Base-by-base conservation (phyloP, 2,797 vertebrate genomes). In the Onychomys leucogaster region DNA sequence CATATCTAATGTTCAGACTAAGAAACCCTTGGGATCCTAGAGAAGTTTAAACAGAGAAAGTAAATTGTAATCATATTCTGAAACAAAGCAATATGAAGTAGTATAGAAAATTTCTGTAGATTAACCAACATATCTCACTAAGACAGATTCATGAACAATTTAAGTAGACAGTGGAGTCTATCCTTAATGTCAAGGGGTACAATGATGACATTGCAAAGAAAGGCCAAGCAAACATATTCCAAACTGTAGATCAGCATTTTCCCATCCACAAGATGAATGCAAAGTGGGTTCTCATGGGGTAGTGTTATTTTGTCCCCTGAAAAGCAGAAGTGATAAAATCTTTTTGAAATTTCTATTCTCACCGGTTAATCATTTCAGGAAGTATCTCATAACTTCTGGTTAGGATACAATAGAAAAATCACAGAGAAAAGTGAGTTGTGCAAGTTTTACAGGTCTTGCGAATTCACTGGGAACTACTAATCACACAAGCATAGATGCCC, bases 361-460 rank as follows among this genome's bases (percentile, higher is more conserved):
- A 78, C n/a, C 80, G 67, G 49, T 80, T 84, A 63, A 91, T 93
- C 61, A 57, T 94, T 63, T 55, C 71, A 76, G 8, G 80, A 92
- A 34, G 29, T 43, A 9, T 71, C 43, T 59, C 78, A 21, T 57
- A 61, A 29, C 23, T 87, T 73, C 34, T 61, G 11, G 21, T 67
- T 59, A 91, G 27, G 49, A 52, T 16, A 41, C 13, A 90, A 19
- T 14, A 57, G 25, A 61, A 83, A 94, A 80, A 86, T 41, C 14
- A 32, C 52, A 75, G 17, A 49, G 41, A 52, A 63, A 13, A 87
- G 0, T 81, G 17, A 37, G 25, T 52, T 92, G 69, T 55, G 5
- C 75, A 91, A 67, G 85, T 87, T 96, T 95, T 86, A 90, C 85
- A 90, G 85, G 52, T 91, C 97, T 94, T 34, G 67, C 88, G 90